phyloP scores from a whole-genome alignment of 2,113 vertebrate species.

The Lepidothrix coronata region DNA sequence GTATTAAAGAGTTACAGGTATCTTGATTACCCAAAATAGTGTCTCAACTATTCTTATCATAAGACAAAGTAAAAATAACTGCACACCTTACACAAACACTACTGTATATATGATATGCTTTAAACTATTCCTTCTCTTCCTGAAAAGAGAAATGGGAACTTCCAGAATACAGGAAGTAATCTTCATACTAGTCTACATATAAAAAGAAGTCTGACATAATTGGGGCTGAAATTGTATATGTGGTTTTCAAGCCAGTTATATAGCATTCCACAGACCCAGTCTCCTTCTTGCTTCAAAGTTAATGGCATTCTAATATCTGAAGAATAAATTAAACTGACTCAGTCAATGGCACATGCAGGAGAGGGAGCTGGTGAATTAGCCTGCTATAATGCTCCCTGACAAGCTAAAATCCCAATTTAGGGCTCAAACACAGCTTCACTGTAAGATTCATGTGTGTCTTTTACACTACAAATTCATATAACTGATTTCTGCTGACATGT shows the following conservation, averaged over 20 bases:
- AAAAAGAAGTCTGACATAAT: not conserved
- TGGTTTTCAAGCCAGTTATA: not conserved
- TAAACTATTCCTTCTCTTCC: not conserved
- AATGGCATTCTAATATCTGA: not conserved
- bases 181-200: not conserved
- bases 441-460: not conserved
- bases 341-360: not conserved
- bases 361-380: not conserved
- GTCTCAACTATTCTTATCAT: not conserved
- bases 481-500: not conserved
- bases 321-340: slow-evolving; percentile 1
- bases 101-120: not conserved
- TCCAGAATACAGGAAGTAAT: not conserved
- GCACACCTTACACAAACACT: not conserved
- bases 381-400: not conserved
- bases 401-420: not conserved
- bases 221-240: not conserved
- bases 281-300: not conserved
- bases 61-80: not conserved
- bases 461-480: not conserved
- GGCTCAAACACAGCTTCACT: not conserved
- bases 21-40: not conserved
- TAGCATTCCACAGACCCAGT: not conserved
- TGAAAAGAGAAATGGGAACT: not conserved
- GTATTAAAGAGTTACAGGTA: not conserved